Evolutionary conservation across 2,888 invertebrate species (phyloP).

Genomic region (Mythimna albipuncta): DNA sequence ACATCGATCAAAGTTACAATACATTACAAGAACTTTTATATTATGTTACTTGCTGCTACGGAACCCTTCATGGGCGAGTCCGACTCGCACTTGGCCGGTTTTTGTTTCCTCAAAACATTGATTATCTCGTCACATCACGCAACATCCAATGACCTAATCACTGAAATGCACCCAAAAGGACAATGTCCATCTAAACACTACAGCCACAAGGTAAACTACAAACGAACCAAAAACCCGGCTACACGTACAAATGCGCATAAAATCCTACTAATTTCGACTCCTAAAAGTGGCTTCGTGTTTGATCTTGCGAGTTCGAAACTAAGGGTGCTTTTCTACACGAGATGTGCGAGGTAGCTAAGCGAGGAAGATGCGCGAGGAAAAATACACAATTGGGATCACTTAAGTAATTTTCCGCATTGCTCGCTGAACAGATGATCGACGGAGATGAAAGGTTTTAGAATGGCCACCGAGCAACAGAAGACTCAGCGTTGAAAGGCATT

Average conservation of each 20-base stretch:
- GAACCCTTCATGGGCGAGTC: too few relatives aligned
- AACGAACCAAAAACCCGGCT: constrained; percentile 1
- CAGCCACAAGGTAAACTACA: constrained; percentile 2
- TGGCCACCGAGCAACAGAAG: too few relatives aligned
- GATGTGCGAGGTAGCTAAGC: background rate
- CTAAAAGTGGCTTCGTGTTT: constrained; percentile 33
- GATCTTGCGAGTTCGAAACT: constrained; percentile 36
- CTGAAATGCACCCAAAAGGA: background rate
- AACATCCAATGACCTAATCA: background rate
- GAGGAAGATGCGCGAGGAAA: background rate
- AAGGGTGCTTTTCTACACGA: background rate
- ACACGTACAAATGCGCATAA: constrained; percentile 25
- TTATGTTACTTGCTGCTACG: too few relatives aligned
- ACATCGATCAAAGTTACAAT: too few relatives aligned
- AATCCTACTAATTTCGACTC: constrained; percentile 37
- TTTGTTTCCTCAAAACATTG: background rate
- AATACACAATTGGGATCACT: background rate
- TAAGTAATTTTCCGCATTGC: too few relatives aligned
- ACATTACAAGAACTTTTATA: too few relatives aligned
- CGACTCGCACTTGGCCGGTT: too few relatives aligned
- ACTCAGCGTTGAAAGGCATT: too few relatives aligned
- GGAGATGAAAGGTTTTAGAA: too few relatives aligned
- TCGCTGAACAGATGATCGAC: too few relatives aligned
- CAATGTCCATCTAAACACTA: background rate
- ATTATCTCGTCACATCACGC: background rate